phyloP scores from a whole-genome alignment of 1,140 invertebrate genomes.

The Papilio polytes region DNA sequence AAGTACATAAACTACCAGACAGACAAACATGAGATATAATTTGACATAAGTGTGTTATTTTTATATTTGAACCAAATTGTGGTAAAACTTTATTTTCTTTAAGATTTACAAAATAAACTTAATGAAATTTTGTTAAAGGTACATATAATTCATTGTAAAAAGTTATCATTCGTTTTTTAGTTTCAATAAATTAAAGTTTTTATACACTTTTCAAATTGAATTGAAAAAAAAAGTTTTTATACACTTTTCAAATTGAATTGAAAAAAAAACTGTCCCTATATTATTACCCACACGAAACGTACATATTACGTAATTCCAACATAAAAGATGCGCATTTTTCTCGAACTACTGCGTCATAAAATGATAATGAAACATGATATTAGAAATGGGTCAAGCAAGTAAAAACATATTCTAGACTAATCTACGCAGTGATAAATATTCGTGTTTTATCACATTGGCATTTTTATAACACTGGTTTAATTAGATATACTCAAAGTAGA shows the following conservation, averaged over 20 bases:
- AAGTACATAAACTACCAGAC: neutral
- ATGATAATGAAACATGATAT: slow-evolving; percentile 5
- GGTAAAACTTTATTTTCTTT: no score
- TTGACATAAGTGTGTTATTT: no score
- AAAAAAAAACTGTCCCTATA: neutral
- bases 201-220: no score
- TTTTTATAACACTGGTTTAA: neutral
- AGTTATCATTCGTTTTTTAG: no score
- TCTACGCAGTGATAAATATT: neutral
- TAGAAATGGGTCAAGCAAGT: neutral
- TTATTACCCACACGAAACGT: neutral
- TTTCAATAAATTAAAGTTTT: no score
- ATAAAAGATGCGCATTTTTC: neutral
- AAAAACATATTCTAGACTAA: slow-evolving; percentile 15
- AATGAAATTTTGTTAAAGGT: no score
- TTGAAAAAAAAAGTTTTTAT: no score
- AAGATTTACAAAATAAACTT: no score
- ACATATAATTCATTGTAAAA: no score
- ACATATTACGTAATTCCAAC: neutral
- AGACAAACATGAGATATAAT: no score
- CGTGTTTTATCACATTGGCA: neutral
- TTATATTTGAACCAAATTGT: no score
- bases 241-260: neutral
- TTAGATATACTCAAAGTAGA: neutral
- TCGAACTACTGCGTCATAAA: neutral